A percentile compares a stretch with the other conserved stretches of the same genome.
These are phyloP conservation scores for Congeria kusceri DNA, from an alignment of 2,888 invertebrate species.

Conservation along the genomic window DNA sequence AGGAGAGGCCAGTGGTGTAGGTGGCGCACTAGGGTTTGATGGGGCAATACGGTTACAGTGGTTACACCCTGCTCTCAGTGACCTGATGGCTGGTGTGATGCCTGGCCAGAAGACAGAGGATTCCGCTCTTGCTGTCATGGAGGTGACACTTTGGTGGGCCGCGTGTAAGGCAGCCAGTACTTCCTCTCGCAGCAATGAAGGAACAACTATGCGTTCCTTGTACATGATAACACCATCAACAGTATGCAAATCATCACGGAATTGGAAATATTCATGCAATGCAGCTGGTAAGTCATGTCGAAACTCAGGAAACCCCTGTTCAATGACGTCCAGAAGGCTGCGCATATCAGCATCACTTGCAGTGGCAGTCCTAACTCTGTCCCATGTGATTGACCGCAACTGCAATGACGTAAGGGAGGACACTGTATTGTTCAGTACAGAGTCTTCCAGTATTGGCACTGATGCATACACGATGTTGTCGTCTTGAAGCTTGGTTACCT, in stretches of 20 bases:
- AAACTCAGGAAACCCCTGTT: slow-evolving; percentile 27
- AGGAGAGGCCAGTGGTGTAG: slow-evolving; percentile 43
- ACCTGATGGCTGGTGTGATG: slow-evolving; percentile 62
- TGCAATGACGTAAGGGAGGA: slow-evolving; percentile 17
- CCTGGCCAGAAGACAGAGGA: slow-evolving; percentile 72
- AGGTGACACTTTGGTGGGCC: slow-evolving; percentile 70
- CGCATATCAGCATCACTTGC: slow-evolving; percentile 56
- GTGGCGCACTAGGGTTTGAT: slow-evolving; percentile 67
- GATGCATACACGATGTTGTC: too few relatives aligned
- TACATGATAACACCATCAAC: slow-evolving; percentile 59
- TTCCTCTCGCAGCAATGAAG: slow-evolving; percentile 53
- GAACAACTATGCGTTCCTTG: slow-evolving; percentile 67
- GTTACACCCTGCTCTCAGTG: slow-evolving; percentile 35
- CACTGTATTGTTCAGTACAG: too few relatives aligned
- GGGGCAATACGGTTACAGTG: slow-evolving; percentile 66
- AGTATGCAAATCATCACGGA: slow-evolving; percentile 36
- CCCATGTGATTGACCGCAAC: slow-evolving; percentile 59
- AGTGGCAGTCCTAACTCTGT: slow-evolving; percentile 52
- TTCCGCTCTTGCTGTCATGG: slow-evolving; percentile 68
- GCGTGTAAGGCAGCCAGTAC: slow-evolving; percentile 63
- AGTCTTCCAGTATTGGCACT: too few relatives aligned
- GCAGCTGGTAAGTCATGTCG: slow-evolving; percentile 29
- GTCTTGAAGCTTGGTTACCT: too few relatives aligned
- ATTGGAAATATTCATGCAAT: slow-evolving; percentile 39
- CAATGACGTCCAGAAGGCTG: slow-evolving; percentile 28